These are phyloP conservation scores for Euura saliciscinereae DNA, from an alignment of 1,140 invertebrate genomes.

Conservation along the genomic window DNA sequence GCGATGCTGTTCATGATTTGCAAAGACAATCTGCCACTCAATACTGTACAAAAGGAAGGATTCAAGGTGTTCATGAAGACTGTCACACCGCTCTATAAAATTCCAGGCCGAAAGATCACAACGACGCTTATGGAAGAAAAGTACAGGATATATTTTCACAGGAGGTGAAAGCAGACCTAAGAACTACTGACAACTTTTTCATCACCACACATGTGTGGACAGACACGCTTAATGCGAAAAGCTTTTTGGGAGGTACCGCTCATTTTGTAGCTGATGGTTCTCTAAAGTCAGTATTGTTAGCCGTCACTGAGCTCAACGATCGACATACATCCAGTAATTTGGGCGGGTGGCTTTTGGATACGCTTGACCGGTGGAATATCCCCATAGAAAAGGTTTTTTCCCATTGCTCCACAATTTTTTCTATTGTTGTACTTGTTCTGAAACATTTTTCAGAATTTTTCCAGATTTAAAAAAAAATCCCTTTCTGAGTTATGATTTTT, in stretches of 20 bases:
- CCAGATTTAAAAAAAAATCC: no score
- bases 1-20: conserved; percentile 42
- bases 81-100: neutral
- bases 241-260: conserved; percentile 25
- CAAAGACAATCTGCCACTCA: conserved; percentile 42
- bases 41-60: no score
- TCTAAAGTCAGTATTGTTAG: neutral
- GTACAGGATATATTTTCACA: neutral
- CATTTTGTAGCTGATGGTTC: conserved; percentile 22
- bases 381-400: no score
- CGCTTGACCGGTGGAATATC: conserved; percentile 11
- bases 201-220: conserved; percentile 28
- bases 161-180: neutral
- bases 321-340: conserved; percentile 17
- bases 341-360: neutral
- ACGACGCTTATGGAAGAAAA: neutral
- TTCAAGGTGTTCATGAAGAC: conserved; percentile 27
- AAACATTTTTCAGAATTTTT: no score
- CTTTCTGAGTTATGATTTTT: no score
- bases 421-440: no score
- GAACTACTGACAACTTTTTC: neutral
- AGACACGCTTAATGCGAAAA: conserved; percentile 14
- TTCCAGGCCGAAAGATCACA: neutral
- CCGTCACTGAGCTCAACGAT: conserved; percentile 7
- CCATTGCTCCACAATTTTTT: no score